These are phyloP conservation scores for Metopolophium dirhodum DNA, from an alignment of 1,140 invertebrate species.

Conservation along the genomic window DNA sequence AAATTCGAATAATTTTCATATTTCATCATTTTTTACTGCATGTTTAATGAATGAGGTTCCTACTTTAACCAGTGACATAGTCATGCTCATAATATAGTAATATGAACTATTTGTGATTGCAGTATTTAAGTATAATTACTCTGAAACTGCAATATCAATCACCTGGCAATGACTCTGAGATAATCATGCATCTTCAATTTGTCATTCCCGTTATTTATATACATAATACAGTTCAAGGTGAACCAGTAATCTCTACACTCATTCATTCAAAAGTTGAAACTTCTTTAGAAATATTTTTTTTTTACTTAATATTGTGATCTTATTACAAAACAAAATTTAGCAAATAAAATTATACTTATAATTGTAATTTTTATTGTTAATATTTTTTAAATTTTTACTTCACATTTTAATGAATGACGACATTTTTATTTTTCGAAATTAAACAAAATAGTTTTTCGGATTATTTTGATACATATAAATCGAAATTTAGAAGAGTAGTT, in stretches of 20 bases:
- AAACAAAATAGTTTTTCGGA: too few species aligned
- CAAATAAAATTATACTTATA: too few species aligned
- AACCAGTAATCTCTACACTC: not conserved
- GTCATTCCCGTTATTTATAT: not conserved
- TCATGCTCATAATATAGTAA: not conserved
- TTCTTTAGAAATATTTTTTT: not conserved
- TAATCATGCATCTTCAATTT: not conserved
- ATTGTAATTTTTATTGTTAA: too few species aligned
- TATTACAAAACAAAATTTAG: not conserved
- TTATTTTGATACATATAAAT: too few species aligned
- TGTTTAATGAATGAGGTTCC: not conserved
- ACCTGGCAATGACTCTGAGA: not conserved
- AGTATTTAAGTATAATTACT: not conserved
- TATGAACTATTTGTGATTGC: not conserved
- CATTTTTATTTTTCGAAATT: too few species aligned
- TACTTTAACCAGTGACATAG: not conserved
- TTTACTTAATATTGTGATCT: not conserved
- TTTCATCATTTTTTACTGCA: not conserved
- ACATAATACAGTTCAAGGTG: not conserved
- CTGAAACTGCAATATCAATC: not conserved
- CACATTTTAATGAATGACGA: too few species aligned
- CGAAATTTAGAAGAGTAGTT: too few species aligned
- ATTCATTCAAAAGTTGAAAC: not conserved
- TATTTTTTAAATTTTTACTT: too few species aligned
- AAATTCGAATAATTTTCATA: not conserved